These are phyloP conservation scores for Numenius phaeopus DNA, from an alignment of 2,797 vertebrate species.

Conservation along the genomic window DNA sequence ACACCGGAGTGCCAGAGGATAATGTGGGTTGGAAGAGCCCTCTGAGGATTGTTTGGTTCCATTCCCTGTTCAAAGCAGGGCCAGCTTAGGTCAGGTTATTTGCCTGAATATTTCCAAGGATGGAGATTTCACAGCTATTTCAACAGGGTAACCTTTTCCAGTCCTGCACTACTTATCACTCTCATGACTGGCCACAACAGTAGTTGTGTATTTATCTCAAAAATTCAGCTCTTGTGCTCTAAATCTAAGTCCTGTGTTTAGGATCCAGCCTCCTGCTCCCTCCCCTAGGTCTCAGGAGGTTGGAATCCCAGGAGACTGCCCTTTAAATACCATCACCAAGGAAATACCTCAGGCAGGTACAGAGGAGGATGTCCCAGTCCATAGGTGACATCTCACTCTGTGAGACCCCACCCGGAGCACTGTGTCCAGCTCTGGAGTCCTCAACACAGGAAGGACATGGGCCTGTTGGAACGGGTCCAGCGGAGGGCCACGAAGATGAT, in stretches of 20 bases:
- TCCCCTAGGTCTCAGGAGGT: fast-evolving
- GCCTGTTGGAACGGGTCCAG: too few species aligned
- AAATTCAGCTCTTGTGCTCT: neutral
- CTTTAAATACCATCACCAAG: neutral
- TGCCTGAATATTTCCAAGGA: neutral
- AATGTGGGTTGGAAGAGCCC: neutral
- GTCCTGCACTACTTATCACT: neutral
- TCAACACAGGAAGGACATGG: too few species aligned
- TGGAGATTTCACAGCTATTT: neutral
- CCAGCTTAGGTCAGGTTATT: neutral
- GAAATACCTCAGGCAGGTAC: neutral
- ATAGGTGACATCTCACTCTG: neutral
- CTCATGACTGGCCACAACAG: fast-evolving
- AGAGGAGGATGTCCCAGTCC: neutral
- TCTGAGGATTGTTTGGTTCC: neutral
- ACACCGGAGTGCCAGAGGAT: neutral
- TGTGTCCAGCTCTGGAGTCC: too few species aligned
- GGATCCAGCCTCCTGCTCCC: neutral
- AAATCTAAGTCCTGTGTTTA: fast-evolving
- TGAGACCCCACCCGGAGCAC: too few species aligned
- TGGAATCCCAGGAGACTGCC: neutral
- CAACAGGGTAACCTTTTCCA: neutral
- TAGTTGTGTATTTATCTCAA: neutral
- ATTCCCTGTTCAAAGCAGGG: neutral
- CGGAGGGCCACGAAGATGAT: too few species aligned